Base-by-base conservation (phyloP, 2,797 vertebrate genomes). In the Sebastolobus altivelis region DNA sequence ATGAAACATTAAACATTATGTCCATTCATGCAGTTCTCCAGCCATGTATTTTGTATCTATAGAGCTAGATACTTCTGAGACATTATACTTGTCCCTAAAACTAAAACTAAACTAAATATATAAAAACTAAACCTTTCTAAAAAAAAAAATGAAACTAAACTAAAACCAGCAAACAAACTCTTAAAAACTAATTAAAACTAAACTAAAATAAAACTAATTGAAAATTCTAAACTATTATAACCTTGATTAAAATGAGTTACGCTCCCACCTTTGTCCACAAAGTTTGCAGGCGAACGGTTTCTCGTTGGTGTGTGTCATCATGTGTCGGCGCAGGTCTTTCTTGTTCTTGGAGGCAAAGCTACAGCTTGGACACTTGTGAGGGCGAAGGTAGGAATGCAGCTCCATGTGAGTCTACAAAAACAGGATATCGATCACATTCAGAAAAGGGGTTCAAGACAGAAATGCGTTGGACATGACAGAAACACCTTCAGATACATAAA, bases 271-370 rank as follows among this genome's bases (percentile, higher is more conserved):
- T 93, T 99, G 99, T 61, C 98, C 97, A 31, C 99, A 99, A 81
- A 99, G 86, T 83, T 97, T 96, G 87, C 99, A 99, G 1, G 94
- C 93, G 0, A 99, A 99, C 14, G 99, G 99, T 92, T 99, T 99
- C 95, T 99, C 98, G 0, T 99, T 99, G 91, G 98, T 99, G 94
- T 99, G 99, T 0, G 98, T 99, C 93, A 99, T 96, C 93, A 96
- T 94, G 90, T 99, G 99, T 55, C 99, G 96, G 22, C 98, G 96
- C 76, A 99, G 94, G 87, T 99, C 99, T 89, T 99, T 99, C 94
- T 99, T 99, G 95, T 99, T 99, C 93, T 98, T 99, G 80, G 98
- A 99, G 82, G 99, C 99, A 1, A 99, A 99, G 92, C 98, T 99
- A 94, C 99, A 99, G 91, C 94, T 97, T 61, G 92, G 93, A 90